phyloP scores from a whole-genome alignment of 2,888 invertebrate species.

The Cosmia pyralina region DNA sequence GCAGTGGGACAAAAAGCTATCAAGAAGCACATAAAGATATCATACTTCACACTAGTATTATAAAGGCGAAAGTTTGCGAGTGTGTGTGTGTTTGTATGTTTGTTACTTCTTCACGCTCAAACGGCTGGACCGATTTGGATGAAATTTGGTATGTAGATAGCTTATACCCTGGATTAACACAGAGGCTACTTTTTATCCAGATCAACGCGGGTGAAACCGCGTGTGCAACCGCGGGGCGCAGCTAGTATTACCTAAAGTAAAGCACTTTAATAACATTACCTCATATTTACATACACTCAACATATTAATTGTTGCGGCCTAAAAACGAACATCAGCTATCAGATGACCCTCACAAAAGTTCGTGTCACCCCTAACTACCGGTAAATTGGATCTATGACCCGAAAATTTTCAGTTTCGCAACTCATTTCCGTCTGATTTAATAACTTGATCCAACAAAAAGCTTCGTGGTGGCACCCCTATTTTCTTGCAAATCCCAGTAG shows the following conservation, averaged over 20 bases:
- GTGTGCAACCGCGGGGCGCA: too few relatives aligned
- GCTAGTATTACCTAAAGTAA: background rate
- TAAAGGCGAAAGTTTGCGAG: too few relatives aligned
- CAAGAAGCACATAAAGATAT: background rate
- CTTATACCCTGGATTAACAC: too few relatives aligned
- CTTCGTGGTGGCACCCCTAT: slow-evolving; percentile 73
- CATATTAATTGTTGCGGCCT: slow-evolving; percentile 53
- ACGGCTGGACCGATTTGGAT: too few relatives aligned
- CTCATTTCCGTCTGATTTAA: slow-evolving; percentile 78
- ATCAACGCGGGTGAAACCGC: too few relatives aligned
- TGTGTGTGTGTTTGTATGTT: too few relatives aligned
- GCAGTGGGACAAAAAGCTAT: background rate
- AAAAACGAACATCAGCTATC: slow-evolving; percentile 46
- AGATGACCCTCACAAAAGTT: slow-evolving; percentile 56
- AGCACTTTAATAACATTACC: slow-evolving; percentile 14
- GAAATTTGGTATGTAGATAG: too few relatives aligned
- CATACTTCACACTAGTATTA: too few relatives aligned
- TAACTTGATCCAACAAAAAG: slow-evolving; percentile 76
- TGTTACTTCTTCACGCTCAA: too few relatives aligned
- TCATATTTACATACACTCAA: slow-evolving; percentile 31
- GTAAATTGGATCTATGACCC: slow-evolving; percentile 72
- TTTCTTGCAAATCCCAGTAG: slow-evolving; percentile 72
- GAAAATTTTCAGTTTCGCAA: slow-evolving; percentile 73
- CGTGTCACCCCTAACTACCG: slow-evolving; percentile 56
- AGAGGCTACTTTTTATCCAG: too few relatives aligned